Percentiles rank a stretch among this genome's conserved stretches.
Conservation (phyloP, 2,797 vertebrate species). For the Yasuhikotakia modesta region DNA sequence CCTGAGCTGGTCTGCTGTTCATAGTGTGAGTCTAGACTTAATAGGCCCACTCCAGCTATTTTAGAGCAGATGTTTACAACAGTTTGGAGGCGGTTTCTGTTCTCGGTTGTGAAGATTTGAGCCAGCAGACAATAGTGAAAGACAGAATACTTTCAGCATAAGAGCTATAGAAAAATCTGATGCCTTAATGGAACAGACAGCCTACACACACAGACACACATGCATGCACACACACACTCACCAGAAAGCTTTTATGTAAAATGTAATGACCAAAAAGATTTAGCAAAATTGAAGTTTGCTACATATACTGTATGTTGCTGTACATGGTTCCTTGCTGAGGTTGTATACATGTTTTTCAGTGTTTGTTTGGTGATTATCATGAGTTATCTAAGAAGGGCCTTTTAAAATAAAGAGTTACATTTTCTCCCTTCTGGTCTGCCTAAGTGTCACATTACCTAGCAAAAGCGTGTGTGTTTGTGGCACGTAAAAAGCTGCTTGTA, state of each 20-base stretch:
- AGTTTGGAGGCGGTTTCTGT: conserved; percentile 1
- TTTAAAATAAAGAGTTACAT: not conserved
- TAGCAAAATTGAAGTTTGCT: not conserved
- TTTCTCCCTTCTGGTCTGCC: not conserved
- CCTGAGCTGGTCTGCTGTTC: not conserved
- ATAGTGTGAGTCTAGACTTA: conserved; percentile 14
- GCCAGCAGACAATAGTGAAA: conserved; percentile 18
- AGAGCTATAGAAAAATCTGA: conserved; percentile 10
- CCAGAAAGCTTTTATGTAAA: not conserved
- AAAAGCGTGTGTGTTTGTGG: not conserved
- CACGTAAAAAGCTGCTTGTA: not conserved
- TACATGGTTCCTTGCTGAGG: not conserved
- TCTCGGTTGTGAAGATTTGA: conserved; percentile 14
- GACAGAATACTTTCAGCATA: conserved; percentile 18
- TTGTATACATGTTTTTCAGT: not conserved
- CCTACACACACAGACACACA: not conserved
- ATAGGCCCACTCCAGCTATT: conserved; percentile 15
- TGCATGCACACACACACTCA: not conserved
- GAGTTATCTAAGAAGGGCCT: not conserved
- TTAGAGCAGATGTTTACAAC: conserved; percentile 10
- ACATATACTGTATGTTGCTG: not conserved
- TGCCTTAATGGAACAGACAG: conserved; percentile 26
- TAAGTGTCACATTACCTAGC: not conserved
- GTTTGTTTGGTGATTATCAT: not conserved
- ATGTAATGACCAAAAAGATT: not conserved